Evolutionary conservation across 2,113 vertebrate species (phyloP).

Genomic region (Clarias gariepinus): DNA sequence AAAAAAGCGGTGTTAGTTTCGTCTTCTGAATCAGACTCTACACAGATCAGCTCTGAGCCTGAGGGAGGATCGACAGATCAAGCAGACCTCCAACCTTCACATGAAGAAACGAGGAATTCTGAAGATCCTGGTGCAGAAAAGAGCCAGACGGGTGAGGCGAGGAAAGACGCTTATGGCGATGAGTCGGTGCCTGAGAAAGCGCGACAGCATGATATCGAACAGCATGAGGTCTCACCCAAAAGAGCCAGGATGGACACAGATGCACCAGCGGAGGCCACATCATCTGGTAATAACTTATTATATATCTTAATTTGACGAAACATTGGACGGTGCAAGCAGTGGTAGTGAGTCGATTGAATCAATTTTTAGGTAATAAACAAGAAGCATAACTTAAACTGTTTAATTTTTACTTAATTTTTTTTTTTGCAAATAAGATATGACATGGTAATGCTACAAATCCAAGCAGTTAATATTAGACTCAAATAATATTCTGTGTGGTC

Average conservation of each 20-base stretch:
- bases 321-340: no score
- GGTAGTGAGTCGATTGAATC: no score
- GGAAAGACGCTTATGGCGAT: neutral
- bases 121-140: neutral
- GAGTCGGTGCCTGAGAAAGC: constrained; percentile 3
- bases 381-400: no score
- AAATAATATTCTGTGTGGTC: no score
- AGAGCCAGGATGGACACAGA: constrained; percentile 47
- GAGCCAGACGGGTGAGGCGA: neutral
- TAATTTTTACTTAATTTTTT: no score
- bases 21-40: constrained; percentile 12
- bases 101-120: constrained; percentile 21
- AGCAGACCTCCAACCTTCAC: neutral
- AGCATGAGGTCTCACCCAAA: constrained; percentile 40
- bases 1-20: neutral
- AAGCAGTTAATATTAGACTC: no score
- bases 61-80: neutral
- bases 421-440: no score
- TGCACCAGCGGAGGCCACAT: neutral
- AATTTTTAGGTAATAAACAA: no score
- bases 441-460: no score
- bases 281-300: neutral
- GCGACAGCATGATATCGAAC: neutral
- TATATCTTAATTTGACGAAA: no score
- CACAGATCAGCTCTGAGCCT: neutral